phyloP scores from a whole-genome alignment of 2,113 vertebrate genomes.

The Perognathus longimembris region DNA sequence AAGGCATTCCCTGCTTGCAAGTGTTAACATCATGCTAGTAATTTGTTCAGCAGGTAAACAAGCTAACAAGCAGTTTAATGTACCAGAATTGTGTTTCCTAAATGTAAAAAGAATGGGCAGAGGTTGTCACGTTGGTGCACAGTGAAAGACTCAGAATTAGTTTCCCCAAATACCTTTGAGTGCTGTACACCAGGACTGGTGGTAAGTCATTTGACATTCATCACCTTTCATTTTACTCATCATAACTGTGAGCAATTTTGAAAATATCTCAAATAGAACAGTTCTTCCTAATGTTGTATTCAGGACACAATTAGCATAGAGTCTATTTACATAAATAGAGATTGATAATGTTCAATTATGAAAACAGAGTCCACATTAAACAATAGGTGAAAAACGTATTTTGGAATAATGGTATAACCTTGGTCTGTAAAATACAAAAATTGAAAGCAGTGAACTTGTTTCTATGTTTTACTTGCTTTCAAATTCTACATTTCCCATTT shows the following conservation, averaged over 20 bases:
- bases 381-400: background rate
- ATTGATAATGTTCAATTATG: background rate
- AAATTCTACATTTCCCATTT: background rate
- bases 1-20: background rate
- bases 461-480: background rate
- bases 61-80: conserved; percentile 51
- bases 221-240: background rate
- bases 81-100: conserved; percentile 55
- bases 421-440: background rate
- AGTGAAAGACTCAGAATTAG: conserved; percentile 46
- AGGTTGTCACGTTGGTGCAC: background rate
- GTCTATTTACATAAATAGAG: conserved; percentile 29
- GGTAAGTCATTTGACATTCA: background rate
- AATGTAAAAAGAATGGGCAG: conserved; percentile 30
- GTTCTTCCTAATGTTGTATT: background rate
- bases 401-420: conserved; percentile 1
- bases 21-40: conserved; percentile 36
- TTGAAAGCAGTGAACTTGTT: background rate
- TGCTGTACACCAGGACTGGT: background rate
- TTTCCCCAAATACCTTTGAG: conserved; percentile 24
- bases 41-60: conserved; percentile 67
- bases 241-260: background rate
- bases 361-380: background rate
- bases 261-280: conserved; percentile 35
- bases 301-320: background rate